Evolutionary conservation across 1,140 invertebrate species (phyloP).

Genomic region (Papilio polytes): DNA sequence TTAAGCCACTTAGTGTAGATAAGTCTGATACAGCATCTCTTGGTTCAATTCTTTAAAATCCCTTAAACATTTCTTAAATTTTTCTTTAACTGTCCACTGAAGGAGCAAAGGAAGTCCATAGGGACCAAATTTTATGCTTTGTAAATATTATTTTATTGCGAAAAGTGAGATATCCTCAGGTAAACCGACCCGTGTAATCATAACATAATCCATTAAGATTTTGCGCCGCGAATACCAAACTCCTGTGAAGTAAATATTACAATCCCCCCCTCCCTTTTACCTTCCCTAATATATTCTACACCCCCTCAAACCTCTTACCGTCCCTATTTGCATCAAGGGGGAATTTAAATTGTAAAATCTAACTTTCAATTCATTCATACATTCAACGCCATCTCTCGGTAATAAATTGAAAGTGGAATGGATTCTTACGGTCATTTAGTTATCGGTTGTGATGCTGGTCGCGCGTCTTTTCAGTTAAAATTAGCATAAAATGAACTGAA

Average conservation of each 20-base stretch:
- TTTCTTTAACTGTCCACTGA: background rate
- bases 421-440: conserved; percentile 69
- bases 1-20: too few relatives aligned
- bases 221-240: conserved; percentile 62
- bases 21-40: too few relatives aligned
- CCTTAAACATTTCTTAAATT: too few relatives aligned
- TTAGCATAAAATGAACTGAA: conserved; percentile 34
- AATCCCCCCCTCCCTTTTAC: conserved; percentile 59
- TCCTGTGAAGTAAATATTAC: conserved; percentile 81
- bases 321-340: conserved; percentile 82
- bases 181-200: conserved; percentile 66
- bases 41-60: too few relatives aligned
- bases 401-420: conserved; percentile 81
- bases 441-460: conserved; percentile 48
- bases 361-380: conserved; percentile 84
- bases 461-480: conserved; percentile 43
- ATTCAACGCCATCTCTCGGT: conserved; percentile 80
- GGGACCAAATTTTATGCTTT: background rate
- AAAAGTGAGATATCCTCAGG: conserved; percentile 52
- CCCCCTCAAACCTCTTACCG: conserved; percentile 76
- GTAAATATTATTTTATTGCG: background rate
- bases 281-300: conserved; percentile 77
- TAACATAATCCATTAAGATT: conserved; percentile 74
- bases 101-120: background rate
- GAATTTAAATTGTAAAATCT: conserved; percentile 84